Conservation (phyloP, 23 tunicate species). For the Ciona savignyi region DNA sequence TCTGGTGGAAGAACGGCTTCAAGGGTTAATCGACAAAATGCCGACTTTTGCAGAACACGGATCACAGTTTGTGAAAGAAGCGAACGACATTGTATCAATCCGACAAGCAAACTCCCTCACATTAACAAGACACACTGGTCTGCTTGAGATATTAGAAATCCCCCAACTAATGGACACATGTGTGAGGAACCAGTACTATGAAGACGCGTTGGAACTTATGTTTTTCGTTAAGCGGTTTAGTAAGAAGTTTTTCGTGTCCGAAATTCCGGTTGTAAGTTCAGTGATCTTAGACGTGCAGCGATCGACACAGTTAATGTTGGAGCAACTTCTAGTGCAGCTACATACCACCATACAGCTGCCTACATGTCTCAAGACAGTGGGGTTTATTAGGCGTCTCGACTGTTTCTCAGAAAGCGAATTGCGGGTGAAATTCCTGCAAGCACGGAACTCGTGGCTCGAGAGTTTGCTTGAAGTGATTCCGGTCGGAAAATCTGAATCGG, state of each 20-base stretch:
- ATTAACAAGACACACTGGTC: slow-evolving; percentile 52
- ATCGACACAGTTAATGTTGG: slow-evolving; percentile 79
- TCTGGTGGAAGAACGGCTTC: slow-evolving; percentile 71
- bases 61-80: slow-evolving; percentile 52
- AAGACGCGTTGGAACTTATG: slow-evolving; percentile 93
- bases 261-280: slow-evolving; percentile 60
- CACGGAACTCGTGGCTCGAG: slow-evolving; percentile 87
- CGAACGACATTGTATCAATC: slow-evolving; percentile 42
- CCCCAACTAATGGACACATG: slow-evolving; percentile 96
- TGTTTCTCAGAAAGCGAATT: slow-evolving; percentile 84
- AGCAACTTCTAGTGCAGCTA: slow-evolving; percentile 64
- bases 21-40: slow-evolving; percentile 42
- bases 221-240: slow-evolving; percentile 71
- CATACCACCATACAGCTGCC: slow-evolving; percentile 68
- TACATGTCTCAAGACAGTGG: slow-evolving; percentile 63
- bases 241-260: slow-evolving; percentile 58
- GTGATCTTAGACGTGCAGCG: slow-evolving; percentile 71
- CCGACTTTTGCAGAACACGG: slow-evolving; percentile 75
- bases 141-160: slow-evolving; percentile 81
- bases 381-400: slow-evolving; percentile 73
- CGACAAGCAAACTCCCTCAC: slow-evolving; percentile 68
- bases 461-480: slow-evolving; percentile 42
- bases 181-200: slow-evolving; percentile 89
- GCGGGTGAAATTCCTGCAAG: slow-evolving; percentile 81
- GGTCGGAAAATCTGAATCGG: slow-evolving; percentile 20